Conservation (phyloP, 2,113 vertebrate species). For the Dendrocopos noguchii region DNA sequence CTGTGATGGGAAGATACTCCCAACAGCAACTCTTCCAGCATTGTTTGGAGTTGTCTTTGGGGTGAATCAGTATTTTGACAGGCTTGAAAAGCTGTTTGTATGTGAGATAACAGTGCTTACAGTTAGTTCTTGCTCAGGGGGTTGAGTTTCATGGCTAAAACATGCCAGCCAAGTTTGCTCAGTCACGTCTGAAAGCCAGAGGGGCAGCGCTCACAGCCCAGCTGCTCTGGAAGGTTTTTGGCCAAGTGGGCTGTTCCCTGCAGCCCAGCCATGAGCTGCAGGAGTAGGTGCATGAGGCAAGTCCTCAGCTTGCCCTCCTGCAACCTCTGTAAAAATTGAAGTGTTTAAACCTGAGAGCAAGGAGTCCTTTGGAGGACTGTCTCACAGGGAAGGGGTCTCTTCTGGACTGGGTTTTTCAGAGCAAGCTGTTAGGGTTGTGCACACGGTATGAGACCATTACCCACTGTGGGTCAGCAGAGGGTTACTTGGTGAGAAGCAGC, state of each 20-base stretch:
- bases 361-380: neutral
- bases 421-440: accelerated
- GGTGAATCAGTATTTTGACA: neutral
- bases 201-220: neutral
- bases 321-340: neutral
- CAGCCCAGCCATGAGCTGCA: neutral
- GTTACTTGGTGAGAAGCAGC: neutral
- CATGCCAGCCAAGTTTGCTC: neutral
- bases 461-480: accelerated
- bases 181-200: neutral
- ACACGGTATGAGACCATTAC: accelerated
- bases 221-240: neutral
- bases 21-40: neutral
- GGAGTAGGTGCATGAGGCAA: neutral
- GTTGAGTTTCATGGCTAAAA: neutral
- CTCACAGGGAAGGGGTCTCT: neutral
- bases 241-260: neutral
- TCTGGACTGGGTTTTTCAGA: accelerated
- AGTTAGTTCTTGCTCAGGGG: neutral
- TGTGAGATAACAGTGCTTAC: neutral
- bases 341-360: neutral
- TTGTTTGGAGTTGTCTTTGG: neutral
- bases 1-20: neutral
- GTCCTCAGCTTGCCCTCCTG: neutral
- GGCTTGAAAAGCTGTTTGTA: neutral